Percentiles rank a stretch among this genome's conserved stretches.
phyloP scores from a whole-genome alignment of 2,113 vertebrate species.

The Baryphthengus martii region DNA sequence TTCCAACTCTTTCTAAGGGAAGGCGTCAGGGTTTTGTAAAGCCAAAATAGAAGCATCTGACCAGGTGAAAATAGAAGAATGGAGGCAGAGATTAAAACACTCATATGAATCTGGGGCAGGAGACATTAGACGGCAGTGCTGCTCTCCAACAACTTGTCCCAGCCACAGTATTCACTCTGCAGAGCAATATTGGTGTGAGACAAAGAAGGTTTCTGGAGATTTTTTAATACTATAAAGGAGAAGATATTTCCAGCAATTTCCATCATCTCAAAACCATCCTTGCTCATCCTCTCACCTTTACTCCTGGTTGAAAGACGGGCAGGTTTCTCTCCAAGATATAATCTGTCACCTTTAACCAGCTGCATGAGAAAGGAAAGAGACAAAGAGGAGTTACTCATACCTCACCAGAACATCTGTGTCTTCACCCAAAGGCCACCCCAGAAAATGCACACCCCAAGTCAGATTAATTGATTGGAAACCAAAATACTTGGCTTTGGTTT shows the following conservation, averaged over 20 bases:
- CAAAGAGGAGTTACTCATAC: background rate
- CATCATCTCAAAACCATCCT: background rate
- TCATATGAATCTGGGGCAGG: background rate
- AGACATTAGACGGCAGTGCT: background rate
- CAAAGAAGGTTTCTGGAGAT: background rate
- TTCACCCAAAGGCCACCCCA: background rate
- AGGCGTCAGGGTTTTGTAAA: background rate
- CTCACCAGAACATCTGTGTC: background rate
- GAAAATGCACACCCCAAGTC: background rate
- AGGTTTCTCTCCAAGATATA: constrained; percentile 86
- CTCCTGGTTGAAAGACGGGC: constrained; percentile 84
- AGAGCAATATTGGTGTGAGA: background rate
- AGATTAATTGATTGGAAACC: background rate
- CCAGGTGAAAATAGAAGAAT: background rate
- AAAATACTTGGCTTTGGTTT: background rate
- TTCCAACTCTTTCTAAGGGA: background rate
- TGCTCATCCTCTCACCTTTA: constrained; percentile 80
- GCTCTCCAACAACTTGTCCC: background rate
- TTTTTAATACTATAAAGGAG: background rate
- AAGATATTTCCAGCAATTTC: background rate
- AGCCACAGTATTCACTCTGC: background rate
- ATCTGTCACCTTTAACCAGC: constrained; percentile 92
- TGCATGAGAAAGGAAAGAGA: constrained; percentile 42
- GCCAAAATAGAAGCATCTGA: background rate
- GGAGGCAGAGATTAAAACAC: background rate